Evolutionary conservation across 2,797 vertebrate species (phyloP), one percentile per base, ranked within the genome.

Genomic region (Chelidonichthys spinosus): DNA sequence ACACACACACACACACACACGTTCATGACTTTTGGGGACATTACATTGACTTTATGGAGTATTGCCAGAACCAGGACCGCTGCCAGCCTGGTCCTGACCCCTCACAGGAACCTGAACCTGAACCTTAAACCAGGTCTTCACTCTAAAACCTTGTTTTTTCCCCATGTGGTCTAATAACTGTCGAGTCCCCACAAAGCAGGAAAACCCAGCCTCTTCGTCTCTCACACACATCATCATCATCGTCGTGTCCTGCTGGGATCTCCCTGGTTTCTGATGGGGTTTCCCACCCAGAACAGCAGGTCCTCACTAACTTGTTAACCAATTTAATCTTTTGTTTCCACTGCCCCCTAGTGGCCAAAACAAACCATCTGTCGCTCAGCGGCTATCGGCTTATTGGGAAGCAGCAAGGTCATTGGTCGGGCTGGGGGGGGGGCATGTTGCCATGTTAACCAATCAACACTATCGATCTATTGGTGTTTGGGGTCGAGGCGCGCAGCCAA

Each of bases 391-490:
- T 15, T 58, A 40, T 56, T 15, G 69, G 72, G 72, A 53, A 72
- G 66, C 75, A 55, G 43, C 58, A 83, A 91, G 85, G 85, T 84
- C 84, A 82, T 67, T 78, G 83, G 78, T 50, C 7, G 65, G 78
- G 64, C 58, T 56, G 64, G 36, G 18, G 14, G 76, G 39, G 14
- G 76, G 39, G n/a, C 78, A 47, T 5, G 80, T 84, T 73, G 85
- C 73, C 59, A 63, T 74, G 85, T 64, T 70, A 76, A 69, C 85
- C 74, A 64, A 76, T 90, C 85, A 83, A 43, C 76, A 6, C 1
- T 82, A 88, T 86, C 3, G 82, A 86, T 82, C 74, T 74, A 72
- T 83, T 42, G 76, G 65, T 13, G 71, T 74, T 74, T 40, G 47
- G 49, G 60, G 49, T 11, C 2, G 6, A 25, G n/a, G 10, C 33